Percentiles rank a stretch among this genome's conserved stretches.
These are phyloP conservation scores for Gallinago stenura DNA, from an alignment of 2,797 vertebrate genomes.

Conservation along the genomic window DNA sequence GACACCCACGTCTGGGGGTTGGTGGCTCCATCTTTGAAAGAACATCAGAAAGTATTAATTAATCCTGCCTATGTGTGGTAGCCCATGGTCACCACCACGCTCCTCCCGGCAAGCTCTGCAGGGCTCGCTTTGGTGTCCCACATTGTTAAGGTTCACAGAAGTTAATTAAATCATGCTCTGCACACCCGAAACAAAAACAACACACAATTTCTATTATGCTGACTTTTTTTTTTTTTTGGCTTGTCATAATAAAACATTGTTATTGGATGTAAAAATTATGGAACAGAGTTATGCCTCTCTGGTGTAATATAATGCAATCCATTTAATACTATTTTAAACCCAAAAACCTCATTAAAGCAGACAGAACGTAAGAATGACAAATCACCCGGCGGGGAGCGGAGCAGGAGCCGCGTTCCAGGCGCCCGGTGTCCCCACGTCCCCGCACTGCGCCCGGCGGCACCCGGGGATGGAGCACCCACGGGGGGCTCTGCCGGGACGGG, in stretches of 20 bases:
- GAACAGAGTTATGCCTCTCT: conserved; percentile 68
- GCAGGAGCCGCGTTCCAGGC: not conserved
- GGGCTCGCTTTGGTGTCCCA: not conserved
- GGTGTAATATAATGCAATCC: conserved; percentile 68
- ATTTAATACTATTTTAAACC: conserved; percentile 76
- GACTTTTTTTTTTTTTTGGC: not conserved
- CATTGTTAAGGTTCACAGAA: not conserved
- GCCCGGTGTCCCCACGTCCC: not conserved
- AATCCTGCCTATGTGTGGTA: not conserved
- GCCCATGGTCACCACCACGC: not conserved
- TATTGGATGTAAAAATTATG: conserved; percentile 66
- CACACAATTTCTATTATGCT: not conserved
- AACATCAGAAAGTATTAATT: not conserved
- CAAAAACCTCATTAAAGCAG: conserved; percentile 64
- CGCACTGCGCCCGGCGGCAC: fast-evolving
- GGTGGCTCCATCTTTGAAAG: not conserved
- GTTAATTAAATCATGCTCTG: not conserved
- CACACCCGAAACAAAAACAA: not conserved
- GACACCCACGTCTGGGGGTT: not conserved
- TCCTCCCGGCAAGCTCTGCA: not conserved
- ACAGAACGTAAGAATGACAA: conserved; percentile 59
- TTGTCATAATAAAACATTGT: conserved; percentile 72
- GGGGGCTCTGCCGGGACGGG: not conserved
- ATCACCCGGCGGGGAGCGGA: conserved; percentile 2
- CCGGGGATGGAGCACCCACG: fast-evolving